Evolutionary conservation across 2,113 vertebrate genomes (phyloP).

Genomic region (Neolamprologus variostigma): DNA sequence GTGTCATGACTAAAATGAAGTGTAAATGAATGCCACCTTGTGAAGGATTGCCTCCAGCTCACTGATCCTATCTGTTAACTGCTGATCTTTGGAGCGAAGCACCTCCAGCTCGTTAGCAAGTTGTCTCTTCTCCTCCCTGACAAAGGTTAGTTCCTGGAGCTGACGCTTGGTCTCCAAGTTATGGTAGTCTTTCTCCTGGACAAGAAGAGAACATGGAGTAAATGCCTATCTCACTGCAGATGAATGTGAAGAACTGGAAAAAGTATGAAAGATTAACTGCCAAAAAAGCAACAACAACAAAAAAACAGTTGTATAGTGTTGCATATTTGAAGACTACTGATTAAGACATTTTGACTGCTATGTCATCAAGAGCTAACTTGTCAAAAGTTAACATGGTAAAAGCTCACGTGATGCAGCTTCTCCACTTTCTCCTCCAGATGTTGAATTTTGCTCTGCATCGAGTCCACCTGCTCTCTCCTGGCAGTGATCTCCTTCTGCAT

Average conservation of each 20-base stretch:
- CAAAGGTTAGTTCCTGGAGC: constrained; percentile 58
- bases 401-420: constrained; percentile 69
- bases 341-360: background rate
- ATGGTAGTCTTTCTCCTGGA: constrained; percentile 75
- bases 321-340: background rate
- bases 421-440: constrained; percentile 77
- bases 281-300: background rate
- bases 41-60: constrained; percentile 78
- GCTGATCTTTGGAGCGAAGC: constrained; percentile 66
- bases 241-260: background rate
- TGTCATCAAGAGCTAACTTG: background rate
- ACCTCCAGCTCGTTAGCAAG: constrained; percentile 71
- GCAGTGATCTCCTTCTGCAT: constrained; percentile 84
- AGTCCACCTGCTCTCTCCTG: constrained; percentile 77
- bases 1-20: background rate
- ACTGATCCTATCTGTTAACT: constrained; percentile 65
- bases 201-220: background rate
- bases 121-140: constrained; percentile 71
- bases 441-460: constrained; percentile 77
- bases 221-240: background rate
- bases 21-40: constrained; percentile 64
- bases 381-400: background rate
- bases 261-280: background rate
- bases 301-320: background rate
- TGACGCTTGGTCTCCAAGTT: constrained; percentile 68